Conservation (phyloP, 2,113 vertebrate genomes). For the Cranoglanis bouderius region DNA sequence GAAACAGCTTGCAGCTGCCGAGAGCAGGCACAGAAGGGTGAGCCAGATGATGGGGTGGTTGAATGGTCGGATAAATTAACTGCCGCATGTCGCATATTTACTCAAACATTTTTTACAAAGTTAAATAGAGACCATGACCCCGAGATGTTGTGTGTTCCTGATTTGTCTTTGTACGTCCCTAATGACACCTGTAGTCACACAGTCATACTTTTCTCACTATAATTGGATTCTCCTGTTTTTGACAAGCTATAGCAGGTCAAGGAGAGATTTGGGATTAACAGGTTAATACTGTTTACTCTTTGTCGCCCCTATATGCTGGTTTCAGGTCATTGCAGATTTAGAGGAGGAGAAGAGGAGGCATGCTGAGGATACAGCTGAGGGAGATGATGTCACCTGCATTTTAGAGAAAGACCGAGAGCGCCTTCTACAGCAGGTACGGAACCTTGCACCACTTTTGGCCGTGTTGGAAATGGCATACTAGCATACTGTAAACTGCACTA, state of each 20-base stretch:
- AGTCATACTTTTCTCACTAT: not conserved
- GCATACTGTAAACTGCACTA: not conserved
- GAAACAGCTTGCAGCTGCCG: slow-evolving; percentile 89
- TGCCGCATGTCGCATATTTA: not conserved
- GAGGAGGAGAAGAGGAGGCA: slow-evolving; percentile 92
- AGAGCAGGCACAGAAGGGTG: slow-evolving; percentile 93
- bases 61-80: not conserved
- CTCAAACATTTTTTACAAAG: not conserved
- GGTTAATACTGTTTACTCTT: slow-evolving; percentile 20
- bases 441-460: too few species aligned
- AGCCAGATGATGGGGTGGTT: slow-evolving; percentile 33
- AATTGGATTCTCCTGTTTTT: not conserved
- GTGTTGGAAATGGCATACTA: not conserved
- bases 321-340: slow-evolving; percentile 93
- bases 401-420: slow-evolving; percentile 95
- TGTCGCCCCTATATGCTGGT: slow-evolving; percentile 49
- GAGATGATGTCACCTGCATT: slow-evolving; percentile 97
- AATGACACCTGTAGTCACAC: not conserved
- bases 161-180: not conserved
- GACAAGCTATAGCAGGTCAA: not conserved
- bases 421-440: slow-evolving; percentile 88
- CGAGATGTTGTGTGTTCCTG: not conserved
- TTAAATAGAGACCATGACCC: not conserved
- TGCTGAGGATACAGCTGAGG: slow-evolving; percentile 93
- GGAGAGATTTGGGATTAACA: not conserved